A percentile compares a stretch with the other conserved stretches of the same genome.
Evolutionary conservation across 2,888 invertebrate genomes (phyloP).

Genomic region (Pyrrhia umbra): DNA sequence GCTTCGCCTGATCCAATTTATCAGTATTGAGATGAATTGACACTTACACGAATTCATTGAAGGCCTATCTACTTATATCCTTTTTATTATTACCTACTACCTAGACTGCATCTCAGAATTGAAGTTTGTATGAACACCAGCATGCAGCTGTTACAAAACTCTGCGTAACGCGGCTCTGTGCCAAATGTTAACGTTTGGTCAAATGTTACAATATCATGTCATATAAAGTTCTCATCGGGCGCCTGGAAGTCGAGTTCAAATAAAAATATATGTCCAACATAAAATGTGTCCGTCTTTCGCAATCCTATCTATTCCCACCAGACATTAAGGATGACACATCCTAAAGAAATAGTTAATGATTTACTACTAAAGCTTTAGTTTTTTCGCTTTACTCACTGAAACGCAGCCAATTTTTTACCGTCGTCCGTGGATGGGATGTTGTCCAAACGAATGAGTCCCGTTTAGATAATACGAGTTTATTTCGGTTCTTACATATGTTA

Average conservation of each 20-base stretch:
- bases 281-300: slow-evolving; percentile 67
- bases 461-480: slow-evolving; percentile 88
- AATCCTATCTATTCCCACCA: slow-evolving; percentile 71
- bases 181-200: slow-evolving; percentile 61
- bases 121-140: slow-evolving; percentile 33
- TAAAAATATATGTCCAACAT: slow-evolving; percentile 66
- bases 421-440: slow-evolving; percentile 73
- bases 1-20: not conserved
- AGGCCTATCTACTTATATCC: slow-evolving; percentile 24
- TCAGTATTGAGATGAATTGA: not conserved
- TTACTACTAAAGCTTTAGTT: slow-evolving; percentile 70
- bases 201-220: slow-evolving; percentile 53
- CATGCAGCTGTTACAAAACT: slow-evolving; percentile 61
- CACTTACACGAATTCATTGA: slow-evolving; percentile 6
- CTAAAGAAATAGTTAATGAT: slow-evolving; percentile 80
- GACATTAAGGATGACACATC: slow-evolving; percentile 72
- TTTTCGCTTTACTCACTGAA: slow-evolving; percentile 76
- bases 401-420: slow-evolving; percentile 81
- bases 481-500: slow-evolving; percentile 87
- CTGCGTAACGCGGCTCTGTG: slow-evolving; percentile 55
- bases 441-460: slow-evolving; percentile 78
- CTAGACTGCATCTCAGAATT: slow-evolving; percentile 49
- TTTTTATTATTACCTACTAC: slow-evolving; percentile 25
- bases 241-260: slow-evolving; percentile 63
- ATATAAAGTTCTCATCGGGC: slow-evolving; percentile 68